Conservation (phyloP, 1,140 invertebrate genomes). For the Oscheius sp. region DNA sequence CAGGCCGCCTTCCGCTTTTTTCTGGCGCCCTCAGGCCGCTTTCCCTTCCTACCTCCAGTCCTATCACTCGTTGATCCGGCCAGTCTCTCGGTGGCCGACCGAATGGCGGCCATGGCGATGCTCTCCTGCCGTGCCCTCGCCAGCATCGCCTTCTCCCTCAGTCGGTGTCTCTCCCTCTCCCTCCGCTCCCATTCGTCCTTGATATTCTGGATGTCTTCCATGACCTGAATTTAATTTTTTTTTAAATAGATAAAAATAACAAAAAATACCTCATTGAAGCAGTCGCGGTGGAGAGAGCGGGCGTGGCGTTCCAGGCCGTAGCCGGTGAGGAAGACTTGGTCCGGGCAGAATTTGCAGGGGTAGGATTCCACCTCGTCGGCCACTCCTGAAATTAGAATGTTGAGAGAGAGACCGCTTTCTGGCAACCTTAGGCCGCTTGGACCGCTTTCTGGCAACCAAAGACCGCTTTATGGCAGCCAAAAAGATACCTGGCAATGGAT, state of each 20-base stretch:
- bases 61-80: too few species aligned
- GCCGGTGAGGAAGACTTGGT: slow-evolving; percentile 36
- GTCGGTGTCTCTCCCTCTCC: slow-evolving; percentile 20
- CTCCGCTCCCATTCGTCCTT: slow-evolving; percentile 36
- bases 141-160: slow-evolving; percentile 4
- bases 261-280: slow-evolving; percentile 22
- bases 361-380: slow-evolving; percentile 40
- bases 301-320: slow-evolving; percentile 34
- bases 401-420: too few species aligned
- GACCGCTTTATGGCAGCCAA: neutral
- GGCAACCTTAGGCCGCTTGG: too few species aligned
- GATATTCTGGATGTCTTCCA: slow-evolving; percentile 24
- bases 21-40: too few species aligned
- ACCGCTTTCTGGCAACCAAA: too few species aligned
- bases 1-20: too few species aligned
- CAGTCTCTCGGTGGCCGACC: too few species aligned
- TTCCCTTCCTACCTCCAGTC: too few species aligned
- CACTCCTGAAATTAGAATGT: slow-evolving; percentile 6
- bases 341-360: slow-evolving; percentile 31
- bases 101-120: neutral
- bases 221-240: neutral
- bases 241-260: neutral
- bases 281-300: slow-evolving; percentile 20
- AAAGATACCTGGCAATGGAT: slow-evolving; percentile 6
- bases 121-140: slow-evolving; percentile 17